Percentiles rank a stretch among this genome's conserved stretches.
Conservation (phyloP, 53 echinoderm and acorn worm species). For the Apostichopus leukothele region DNA sequence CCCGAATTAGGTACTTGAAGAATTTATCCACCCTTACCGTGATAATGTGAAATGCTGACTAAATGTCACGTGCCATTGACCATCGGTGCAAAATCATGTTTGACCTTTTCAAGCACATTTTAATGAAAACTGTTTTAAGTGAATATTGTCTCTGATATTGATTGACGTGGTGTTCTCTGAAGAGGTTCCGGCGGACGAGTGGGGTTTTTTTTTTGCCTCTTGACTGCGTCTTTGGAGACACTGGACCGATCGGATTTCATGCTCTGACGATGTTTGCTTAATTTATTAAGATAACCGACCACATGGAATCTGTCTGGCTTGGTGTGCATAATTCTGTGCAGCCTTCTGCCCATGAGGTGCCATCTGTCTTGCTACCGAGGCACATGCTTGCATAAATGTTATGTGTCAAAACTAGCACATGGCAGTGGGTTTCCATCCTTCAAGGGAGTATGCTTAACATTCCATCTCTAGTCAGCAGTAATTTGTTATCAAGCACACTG, state of each 20-base stretch:
- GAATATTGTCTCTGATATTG: not conserved
- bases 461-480: too few relatives aligned
- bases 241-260: slow-evolving; percentile 3
- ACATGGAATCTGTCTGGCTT: not conserved
- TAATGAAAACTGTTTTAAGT: not conserved
- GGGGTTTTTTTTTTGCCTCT: not conserved
- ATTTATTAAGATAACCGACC: not conserved
- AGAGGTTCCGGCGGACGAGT: not conserved
- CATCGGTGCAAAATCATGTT: not conserved
- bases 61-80: too few relatives aligned
- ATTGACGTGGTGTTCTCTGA: not conserved
- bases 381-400: too few relatives aligned
- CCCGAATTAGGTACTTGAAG: too few relatives aligned
- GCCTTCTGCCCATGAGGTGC: too few relatives aligned
- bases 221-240: not conserved
- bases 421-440: too few relatives aligned
- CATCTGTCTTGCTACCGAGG: too few relatives aligned
- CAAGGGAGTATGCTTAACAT: too few relatives aligned
- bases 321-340: not conserved
- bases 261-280: not conserved
- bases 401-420: too few relatives aligned
- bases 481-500: too few relatives aligned
- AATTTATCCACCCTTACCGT: too few relatives aligned
- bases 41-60: too few relatives aligned
- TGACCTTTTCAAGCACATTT: not conserved